Percentiles rank a stretch among this genome's conserved stretches.
Conservation (phyloP, 1,140 invertebrate genomes). For the Macrobrachium rosenbergii region DNA sequence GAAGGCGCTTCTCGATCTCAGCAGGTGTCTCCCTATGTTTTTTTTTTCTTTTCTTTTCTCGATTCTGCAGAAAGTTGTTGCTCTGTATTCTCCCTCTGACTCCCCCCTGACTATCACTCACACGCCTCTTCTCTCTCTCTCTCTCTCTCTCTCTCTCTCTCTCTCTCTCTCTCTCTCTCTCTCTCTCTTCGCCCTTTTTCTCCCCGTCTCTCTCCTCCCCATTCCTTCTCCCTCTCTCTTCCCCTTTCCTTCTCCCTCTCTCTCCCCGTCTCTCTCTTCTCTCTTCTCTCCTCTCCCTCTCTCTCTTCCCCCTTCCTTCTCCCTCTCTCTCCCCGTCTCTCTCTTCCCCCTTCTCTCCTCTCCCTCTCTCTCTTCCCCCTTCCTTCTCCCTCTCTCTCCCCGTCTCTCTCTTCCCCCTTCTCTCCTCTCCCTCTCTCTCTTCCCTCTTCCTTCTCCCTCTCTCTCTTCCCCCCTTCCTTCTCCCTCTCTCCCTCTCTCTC, state of each 20-base stretch:
- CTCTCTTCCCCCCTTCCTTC: not conserved
- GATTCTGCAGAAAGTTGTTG: too few relatives aligned
- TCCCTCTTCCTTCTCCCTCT: not conserved
- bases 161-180: too few relatives aligned
- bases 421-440: not conserved
- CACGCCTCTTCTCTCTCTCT: not conserved
- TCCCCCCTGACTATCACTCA: not conserved
- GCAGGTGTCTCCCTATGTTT: too few relatives aligned
- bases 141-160: conserved; percentile 19
- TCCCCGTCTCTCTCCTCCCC: not conserved
- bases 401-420: not conserved
- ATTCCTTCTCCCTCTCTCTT: not conserved
- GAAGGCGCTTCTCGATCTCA: too few relatives aligned
- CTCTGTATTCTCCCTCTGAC: too few relatives aligned
- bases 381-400: not conserved
- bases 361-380: not conserved
- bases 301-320: not conserved
- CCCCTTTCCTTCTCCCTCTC: conserved; percentile 5
- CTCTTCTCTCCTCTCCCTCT: not conserved
- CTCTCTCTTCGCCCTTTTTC: too few relatives aligned
- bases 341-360: not conserved
- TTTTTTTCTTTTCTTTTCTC: too few relatives aligned
- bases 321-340: not conserved
- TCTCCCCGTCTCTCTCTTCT: not conserved
- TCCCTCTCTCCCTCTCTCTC: not conserved